phyloP scores from a whole-genome alignment of 2,113 vertebrate species.

The Hippotragus niger region DNA sequence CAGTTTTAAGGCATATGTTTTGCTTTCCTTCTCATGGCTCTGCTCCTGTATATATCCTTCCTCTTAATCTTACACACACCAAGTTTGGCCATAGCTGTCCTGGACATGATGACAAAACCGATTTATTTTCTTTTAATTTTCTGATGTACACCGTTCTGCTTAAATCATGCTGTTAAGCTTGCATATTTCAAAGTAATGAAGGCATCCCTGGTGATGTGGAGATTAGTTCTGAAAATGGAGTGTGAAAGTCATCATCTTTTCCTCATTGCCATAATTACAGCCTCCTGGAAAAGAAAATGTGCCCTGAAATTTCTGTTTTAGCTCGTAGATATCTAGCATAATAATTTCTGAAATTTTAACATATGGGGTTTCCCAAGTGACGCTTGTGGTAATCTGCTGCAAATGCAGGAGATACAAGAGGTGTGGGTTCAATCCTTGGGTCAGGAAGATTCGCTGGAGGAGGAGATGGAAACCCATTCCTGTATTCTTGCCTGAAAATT shows the following conservation, averaged over 20 bases:
- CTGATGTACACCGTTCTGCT: neutral
- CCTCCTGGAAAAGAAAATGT: neutral
- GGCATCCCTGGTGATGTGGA: neutral
- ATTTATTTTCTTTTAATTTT: neutral
- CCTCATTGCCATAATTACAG: neutral
- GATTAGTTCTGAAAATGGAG: neutral
- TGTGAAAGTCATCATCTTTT: neutral
- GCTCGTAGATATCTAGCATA: neutral
- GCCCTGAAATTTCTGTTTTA: neutral
- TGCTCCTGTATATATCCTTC: neutral
- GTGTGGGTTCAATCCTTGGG: neutral
- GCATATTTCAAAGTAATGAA: neutral
- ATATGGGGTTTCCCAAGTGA: neutral
- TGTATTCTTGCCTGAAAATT: neutral
- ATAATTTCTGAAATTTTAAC: neutral
- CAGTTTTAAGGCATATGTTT: neutral
- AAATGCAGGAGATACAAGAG: neutral
- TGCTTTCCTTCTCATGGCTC: neutral
- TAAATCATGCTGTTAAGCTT: neutral
- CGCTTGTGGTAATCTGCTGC: neutral
- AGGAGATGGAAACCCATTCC: neutral
- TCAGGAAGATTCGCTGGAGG: neutral
- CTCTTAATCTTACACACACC: neutral
- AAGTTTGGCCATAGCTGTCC: neutral
- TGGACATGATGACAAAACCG: neutral